These are phyloP conservation scores for Salvelinus sp. DNA, from an alignment of 2,113 vertebrate genomes.

Conservation along the genomic window DNA sequence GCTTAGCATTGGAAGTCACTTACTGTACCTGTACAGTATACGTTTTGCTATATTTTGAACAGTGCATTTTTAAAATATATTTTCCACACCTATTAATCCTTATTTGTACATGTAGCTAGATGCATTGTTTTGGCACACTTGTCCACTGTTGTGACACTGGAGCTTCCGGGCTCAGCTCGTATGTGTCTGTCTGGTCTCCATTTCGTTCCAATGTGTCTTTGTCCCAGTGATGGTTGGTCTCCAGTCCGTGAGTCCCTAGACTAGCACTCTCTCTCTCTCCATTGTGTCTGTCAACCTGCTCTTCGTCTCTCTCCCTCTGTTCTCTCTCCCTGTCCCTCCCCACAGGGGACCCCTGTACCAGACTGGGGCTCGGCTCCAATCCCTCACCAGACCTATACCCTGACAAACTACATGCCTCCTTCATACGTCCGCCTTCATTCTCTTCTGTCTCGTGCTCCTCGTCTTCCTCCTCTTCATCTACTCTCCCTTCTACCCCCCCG, in stretches of 20 bases:
- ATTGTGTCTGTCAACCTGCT: constrained; percentile 26
- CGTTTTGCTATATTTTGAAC: constrained; percentile 36
- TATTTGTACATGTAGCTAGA: constrained; percentile 16
- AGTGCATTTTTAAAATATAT: constrained; percentile 20
- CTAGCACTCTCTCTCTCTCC: constrained; percentile 32
- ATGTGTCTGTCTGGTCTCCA: constrained; percentile 52
- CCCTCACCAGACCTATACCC: neutral
- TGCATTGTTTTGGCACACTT: too few relatives aligned
- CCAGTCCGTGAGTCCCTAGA: constrained; percentile 7
- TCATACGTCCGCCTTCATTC: neutral
- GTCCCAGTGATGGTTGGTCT: constrained; percentile 35
- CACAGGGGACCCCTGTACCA: constrained; percentile 13
- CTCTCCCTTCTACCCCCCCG: constrained; percentile 21
- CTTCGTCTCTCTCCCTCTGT: constrained; percentile 27
- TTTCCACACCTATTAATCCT: neutral
- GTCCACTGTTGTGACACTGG: constrained; percentile 30
- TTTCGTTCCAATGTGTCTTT: constrained; percentile 38
- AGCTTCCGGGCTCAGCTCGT: constrained; percentile 52
- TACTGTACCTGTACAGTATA: neutral
- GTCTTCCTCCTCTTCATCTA: constrained; percentile 54
- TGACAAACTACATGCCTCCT: neutral
- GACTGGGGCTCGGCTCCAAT: constrained; percentile 10
- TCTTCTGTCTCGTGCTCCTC: constrained; percentile 19
- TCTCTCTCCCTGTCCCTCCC: constrained; percentile 32
- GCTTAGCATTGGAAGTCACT: constrained; percentile 39